Percentiles rank a stretch among this genome's conserved stretches.
Conservation (phyloP, 2,888 invertebrate genomes). For the Agrochola lota region DNA sequence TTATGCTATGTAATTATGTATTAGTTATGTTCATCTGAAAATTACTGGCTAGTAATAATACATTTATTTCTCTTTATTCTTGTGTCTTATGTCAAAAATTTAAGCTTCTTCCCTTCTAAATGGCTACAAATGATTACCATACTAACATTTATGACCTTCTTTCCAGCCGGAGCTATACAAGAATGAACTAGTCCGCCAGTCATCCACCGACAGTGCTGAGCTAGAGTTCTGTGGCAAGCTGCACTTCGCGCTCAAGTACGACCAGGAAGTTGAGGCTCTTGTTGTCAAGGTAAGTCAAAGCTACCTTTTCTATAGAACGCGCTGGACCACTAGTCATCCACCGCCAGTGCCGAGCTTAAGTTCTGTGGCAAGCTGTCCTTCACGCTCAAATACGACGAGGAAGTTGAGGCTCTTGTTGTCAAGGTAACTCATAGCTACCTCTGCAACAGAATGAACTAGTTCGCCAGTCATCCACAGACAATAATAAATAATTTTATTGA, state of each 20-base stretch:
- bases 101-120: too few species aligned
- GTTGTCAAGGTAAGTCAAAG: slow-evolving; percentile 92
- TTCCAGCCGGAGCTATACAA: slow-evolving; percentile 94
- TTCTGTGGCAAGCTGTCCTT: too few species aligned
- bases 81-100: neutral
- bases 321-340: too few species aligned
- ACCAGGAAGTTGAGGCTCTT: slow-evolving; percentile 95
- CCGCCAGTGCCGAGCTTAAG: too few species aligned
- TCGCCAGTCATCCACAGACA: too few species aligned
- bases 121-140: neutral
- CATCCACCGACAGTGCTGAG: slow-evolving; percentile 93
- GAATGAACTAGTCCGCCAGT: slow-evolving; percentile 93
- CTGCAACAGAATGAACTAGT: too few species aligned
- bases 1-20: neutral
- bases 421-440: too few species aligned
- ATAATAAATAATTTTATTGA: too few species aligned
- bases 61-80: neutral
- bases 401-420: too few species aligned
- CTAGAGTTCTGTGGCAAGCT: slow-evolving; percentile 95
- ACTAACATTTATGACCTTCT: slow-evolving; percentile 40
- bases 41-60: neutral
- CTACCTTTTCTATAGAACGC: too few species aligned
- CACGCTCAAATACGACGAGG: too few species aligned
- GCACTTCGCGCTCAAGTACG: slow-evolving; percentile 95
- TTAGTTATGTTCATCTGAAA: neutral